These are phyloP conservation scores for Misgurnus mizolepis DNA, from an alignment of 2,113 vertebrate species.

Conservation along the genomic window DNA sequence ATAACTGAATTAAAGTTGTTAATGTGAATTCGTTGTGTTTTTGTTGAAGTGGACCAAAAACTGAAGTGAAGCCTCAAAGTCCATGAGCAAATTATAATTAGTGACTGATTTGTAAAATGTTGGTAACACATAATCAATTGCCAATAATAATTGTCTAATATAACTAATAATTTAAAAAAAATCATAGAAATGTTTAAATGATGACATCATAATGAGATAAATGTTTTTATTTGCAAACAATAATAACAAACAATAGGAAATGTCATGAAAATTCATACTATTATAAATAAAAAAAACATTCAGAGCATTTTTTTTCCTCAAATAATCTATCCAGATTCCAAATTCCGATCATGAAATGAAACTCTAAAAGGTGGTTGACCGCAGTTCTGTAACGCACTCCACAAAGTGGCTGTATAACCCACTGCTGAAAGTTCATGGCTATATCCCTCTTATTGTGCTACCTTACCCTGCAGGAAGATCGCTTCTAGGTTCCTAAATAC, in stretches of 20 bases:
- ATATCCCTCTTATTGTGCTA: slow-evolving; percentile 40
- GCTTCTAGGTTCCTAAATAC: slow-evolving; percentile 32
- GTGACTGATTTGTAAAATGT: no score
- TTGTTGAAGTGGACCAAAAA: background rate
- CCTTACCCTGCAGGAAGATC: slow-evolving; percentile 51
- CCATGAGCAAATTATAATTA: no score
- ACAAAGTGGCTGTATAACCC: slow-evolving; percentile 3
- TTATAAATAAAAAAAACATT: no score
- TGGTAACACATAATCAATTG: no score
- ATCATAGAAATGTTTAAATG: no score
- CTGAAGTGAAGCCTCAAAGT: background rate
- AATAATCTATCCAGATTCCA: background rate
- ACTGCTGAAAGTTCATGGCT: slow-evolving; percentile 63
- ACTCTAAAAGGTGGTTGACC: slow-evolving; percentile 11
- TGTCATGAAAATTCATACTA: no score
- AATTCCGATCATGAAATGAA: background rate
- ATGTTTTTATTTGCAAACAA: no score
- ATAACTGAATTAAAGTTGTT: background rate
- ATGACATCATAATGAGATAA: no score
- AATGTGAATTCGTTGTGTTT: background rate
- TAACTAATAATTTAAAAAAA: no score
- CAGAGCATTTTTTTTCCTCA: background rate
- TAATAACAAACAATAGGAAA: no score
- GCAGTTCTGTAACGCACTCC: slow-evolving; percentile 7
- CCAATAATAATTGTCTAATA: no score